These are phyloP conservation scores for Lycaon pictus DNA, from an alignment of 2,113 vertebrate genomes.

Conservation along the genomic window DNA sequence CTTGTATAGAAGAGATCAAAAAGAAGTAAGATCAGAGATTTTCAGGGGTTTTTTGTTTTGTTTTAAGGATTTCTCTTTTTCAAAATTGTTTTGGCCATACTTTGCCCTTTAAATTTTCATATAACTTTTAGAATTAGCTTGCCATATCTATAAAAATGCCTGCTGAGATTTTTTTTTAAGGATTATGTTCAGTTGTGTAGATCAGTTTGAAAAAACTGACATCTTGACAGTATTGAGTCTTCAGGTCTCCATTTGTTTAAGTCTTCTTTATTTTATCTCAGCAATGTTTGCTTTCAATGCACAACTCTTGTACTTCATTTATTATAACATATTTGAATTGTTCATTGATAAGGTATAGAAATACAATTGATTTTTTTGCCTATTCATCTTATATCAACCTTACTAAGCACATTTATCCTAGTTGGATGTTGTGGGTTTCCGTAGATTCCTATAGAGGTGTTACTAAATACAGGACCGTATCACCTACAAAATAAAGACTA, in stretches of 20 bases:
- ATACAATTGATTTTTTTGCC: not conserved
- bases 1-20: not conserved
- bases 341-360: not conserved
- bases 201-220: not conserved
- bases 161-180: not conserved
- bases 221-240: not conserved
- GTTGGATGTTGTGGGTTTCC: not conserved
- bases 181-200: not conserved
- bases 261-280: not conserved
- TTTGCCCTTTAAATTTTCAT: constrained; percentile 3
- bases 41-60: not conserved
- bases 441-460: not conserved
- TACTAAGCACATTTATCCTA: constrained; percentile 8
- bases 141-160: not conserved
- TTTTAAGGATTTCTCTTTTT: not conserved
- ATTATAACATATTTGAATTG: not conserved
- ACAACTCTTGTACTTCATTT: not conserved
- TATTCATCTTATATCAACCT: not conserved
- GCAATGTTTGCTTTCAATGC: not conserved
- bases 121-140: not conserved
- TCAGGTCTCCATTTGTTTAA: not conserved
- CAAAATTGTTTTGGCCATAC: not conserved
- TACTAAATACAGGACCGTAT: not conserved
- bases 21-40: constrained; percentile 7
- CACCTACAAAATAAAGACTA: not conserved